Conservation (phyloP, 2,113 vertebrate species). For the Verasper variegatus region DNA sequence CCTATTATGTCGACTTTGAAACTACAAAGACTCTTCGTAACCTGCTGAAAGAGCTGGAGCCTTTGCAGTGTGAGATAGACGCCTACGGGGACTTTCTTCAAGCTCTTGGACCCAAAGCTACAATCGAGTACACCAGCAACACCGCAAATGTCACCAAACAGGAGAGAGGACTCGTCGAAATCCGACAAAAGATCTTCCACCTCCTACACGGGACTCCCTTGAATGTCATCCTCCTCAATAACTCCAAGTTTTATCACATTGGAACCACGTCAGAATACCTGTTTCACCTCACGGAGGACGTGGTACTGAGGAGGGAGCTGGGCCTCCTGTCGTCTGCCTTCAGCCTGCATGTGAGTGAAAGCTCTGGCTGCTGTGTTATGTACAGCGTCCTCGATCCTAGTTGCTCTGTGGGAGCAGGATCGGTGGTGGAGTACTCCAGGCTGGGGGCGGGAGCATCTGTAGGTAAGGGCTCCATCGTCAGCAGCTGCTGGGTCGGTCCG, state of each 20-base stretch:
- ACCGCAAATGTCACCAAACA: constrained; percentile 77
- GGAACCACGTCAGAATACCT: constrained; percentile 92
- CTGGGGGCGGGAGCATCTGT: constrained; percentile 82
- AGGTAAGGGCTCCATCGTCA: constrained; percentile 86
- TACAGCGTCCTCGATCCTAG: constrained; percentile 83
- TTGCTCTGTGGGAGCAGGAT: constrained; percentile 79
- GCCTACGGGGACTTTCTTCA: constrained; percentile 97
- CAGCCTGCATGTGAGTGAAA: constrained; percentile 68
- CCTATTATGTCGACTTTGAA: constrained; percentile 88
- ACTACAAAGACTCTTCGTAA: constrained; percentile 80
- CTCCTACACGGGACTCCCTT: constrained; percentile 86
- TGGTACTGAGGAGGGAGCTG: constrained; percentile 84
- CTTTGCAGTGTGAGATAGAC: constrained; percentile 90
- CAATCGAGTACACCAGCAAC: constrained; percentile 82
- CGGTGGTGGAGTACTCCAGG: constrained; percentile 89
- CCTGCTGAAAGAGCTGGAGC: constrained; percentile 82
- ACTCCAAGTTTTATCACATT: constrained; percentile 94
- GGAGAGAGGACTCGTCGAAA: constrained; percentile 73
- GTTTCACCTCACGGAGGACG: constrained; percentile 86
- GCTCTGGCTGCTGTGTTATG: constrained; percentile 83
- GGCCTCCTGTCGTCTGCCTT: constrained; percentile 83
- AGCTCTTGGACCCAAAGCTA: constrained; percentile 88
- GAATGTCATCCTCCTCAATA: constrained; percentile 90
- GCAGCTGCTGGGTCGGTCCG: constrained; percentile 78
- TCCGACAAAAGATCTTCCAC: constrained; percentile 86